These are phyloP conservation scores for Parelbella ahira DNA, from an alignment of 2,888 invertebrate genomes.

Conservation along the genomic window DNA sequence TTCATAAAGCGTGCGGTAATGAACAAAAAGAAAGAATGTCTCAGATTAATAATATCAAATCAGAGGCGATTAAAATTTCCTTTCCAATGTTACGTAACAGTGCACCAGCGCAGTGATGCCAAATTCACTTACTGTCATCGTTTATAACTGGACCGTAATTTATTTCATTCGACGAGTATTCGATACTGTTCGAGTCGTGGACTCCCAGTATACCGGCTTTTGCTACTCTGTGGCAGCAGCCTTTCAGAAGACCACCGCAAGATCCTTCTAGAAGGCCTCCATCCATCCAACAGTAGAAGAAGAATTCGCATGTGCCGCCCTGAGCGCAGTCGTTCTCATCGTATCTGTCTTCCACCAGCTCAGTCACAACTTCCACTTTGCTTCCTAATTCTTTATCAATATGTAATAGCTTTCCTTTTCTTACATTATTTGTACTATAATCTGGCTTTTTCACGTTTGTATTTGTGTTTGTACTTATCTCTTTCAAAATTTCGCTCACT, in stretches of 20 bases:
- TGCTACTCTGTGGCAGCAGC: conserved; percentile 91
- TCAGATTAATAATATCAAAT: conserved; percentile 19
- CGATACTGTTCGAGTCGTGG: conserved; percentile 83
- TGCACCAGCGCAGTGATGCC: conserved; percentile 27
- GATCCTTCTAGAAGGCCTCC: conserved; percentile 92
- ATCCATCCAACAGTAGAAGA: conserved; percentile 94
- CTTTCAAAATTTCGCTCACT: conserved; percentile 60
- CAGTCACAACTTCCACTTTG: conserved; percentile 29
- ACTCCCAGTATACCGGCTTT: conserved; percentile 83
- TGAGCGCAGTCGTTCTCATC: conserved; percentile 82
- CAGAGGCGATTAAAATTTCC: conserved; percentile 12
- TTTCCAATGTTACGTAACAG: conserved; percentile 33
- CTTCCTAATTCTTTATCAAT: conserved; percentile 28
- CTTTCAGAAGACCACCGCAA: conserved; percentile 90
- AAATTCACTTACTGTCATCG: conserved; percentile 86
- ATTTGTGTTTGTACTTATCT: conserved; percentile 38
- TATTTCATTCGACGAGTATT: conserved; percentile 82
- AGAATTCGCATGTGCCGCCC: conserved; percentile 93
- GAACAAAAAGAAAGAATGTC: too few relatives aligned
- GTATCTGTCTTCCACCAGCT: conserved; percentile 40
- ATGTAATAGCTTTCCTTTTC: conserved; percentile 50
- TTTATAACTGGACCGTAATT: conserved; percentile 88
- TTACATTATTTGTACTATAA: conserved; percentile 36
- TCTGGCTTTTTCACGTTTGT: conserved; percentile 28
- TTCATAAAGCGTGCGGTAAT: too few relatives aligned